Evolutionary conservation across 2,113 vertebrate species (phyloP).

Genomic region (Microcebus griseorufus): DNA sequence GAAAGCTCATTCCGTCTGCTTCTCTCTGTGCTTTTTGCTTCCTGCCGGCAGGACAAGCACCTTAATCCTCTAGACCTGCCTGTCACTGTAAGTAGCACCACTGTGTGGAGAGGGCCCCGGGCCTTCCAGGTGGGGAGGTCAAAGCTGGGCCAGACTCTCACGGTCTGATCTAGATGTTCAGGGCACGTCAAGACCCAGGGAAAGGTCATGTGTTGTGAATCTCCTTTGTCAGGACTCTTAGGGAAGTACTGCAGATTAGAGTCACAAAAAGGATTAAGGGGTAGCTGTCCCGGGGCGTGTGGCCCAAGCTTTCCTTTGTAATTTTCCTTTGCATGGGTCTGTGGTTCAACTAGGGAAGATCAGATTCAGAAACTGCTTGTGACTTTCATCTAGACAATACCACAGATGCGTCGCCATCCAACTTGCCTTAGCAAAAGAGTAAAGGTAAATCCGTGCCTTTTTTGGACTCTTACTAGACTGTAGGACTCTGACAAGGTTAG

Average conservation of each 20-base stretch:
- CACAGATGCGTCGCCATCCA: background rate
- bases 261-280: background rate
- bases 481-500: background rate
- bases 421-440: background rate
- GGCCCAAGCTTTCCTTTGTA: background rate
- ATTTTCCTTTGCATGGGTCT: background rate
- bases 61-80: slow-evolving; percentile 95
- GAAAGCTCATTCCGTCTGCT: slow-evolving; percentile 86
- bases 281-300: background rate
- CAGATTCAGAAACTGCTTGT: background rate
- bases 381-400: background rate
- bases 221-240: background rate
- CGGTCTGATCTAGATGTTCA: background rate
- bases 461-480: background rate
- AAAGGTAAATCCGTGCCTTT: background rate
- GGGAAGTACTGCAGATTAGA: background rate
- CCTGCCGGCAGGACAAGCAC: slow-evolving; percentile 91
- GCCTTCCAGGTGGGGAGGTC: slow-evolving; percentile 46
- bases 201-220: background rate
- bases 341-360: background rate
- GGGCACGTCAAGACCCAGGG: background rate
- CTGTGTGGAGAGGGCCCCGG: slow-evolving; percentile 69
- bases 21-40: slow-evolving; percentile 89
- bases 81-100: slow-evolving; percentile 93
- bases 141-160: background rate